Base-by-base conservation (phyloP, 2,888 invertebrate species). In the Branchellion lobata region DNA sequence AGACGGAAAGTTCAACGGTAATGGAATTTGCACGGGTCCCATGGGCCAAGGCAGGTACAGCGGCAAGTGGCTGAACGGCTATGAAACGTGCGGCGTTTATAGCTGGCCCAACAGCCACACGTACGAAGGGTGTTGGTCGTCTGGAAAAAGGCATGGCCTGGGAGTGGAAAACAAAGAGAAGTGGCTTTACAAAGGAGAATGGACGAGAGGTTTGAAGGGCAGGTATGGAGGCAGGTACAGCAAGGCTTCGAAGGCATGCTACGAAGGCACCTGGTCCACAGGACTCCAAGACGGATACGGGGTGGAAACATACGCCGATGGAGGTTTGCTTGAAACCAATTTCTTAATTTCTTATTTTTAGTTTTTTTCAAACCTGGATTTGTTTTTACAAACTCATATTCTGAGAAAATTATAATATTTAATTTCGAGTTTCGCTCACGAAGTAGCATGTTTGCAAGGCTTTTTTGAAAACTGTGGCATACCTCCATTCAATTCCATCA, bases 271-370 rank as follows among this genome's bases (percentile, higher is more conserved):
- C 27, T 99, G 99, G 99, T 95, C 97, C 84, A 94, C 94, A 85
- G 98, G 98, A 84, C 92, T 98, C 82, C 98, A 99, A 89, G 99
- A 99, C 88, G 99, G 99, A 84, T 99, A 98, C 89, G 99, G 99
- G 84, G 96, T 96, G 75, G 99, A 99, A 90, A 97, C 96, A 81
- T 99, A 99, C 88, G 97, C 97, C 81, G 99, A 99, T 89, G 96
- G 96, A 89, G 98, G 98, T 97, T 89, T 92, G 92, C 3, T 57
- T 18, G 61, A 57, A 57, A 57, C n/a, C n/a, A n/a, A n/a, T n/a
- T n/a, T n/a, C n/a, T n/a, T n/a, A n/a, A n/a, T n/a, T n/a, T n/a
- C n/a, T n/a, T n/a, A n/a, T n/a, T n/a, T n/a, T n/a, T n/a, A n/a
- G n/a, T n/a, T n/a, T n/a, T n/a, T n/a, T n/a, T n/a, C n/a, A n/a